These are phyloP conservation scores for Octonoba sinensis DNA, from an alignment of 2,888 invertebrate species.

Conservation along the genomic window DNA sequence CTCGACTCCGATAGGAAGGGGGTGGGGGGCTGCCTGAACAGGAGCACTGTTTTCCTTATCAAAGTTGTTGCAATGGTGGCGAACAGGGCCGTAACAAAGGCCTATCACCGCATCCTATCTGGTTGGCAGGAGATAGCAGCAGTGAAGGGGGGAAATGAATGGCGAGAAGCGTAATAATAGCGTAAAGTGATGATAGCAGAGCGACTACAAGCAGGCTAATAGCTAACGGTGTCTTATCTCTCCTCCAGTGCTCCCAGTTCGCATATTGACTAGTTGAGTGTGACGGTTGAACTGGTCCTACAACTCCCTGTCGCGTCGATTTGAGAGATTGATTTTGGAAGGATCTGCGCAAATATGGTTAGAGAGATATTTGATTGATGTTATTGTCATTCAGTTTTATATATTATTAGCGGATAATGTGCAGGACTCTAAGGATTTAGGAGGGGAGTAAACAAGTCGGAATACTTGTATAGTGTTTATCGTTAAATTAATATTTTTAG, in stretches of 20 bases:
- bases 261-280: slow-evolving; percentile 50
- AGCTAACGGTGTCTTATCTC: slow-evolving; percentile 54
- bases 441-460: too few species aligned
- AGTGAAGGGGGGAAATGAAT: slow-evolving; percentile 35
- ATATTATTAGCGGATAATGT: too few species aligned
- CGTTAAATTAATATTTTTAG: too few species aligned
- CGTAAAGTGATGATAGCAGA: slow-evolving; percentile 50
- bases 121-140: slow-evolving; percentile 40
- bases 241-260: slow-evolving; percentile 22
- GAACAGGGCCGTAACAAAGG: slow-evolving; percentile 54
- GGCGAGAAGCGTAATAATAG: slow-evolving; percentile 53
- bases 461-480: too few species aligned
- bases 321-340: slow-evolving; percentile 31
- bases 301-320: slow-evolving; percentile 26
- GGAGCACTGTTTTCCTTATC: slow-evolving; percentile 55
- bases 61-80: slow-evolving; percentile 44
- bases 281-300: neutral
- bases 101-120: slow-evolving; percentile 54
- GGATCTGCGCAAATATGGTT: neutral
- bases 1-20: slow-evolving; percentile 32
- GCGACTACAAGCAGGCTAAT: slow-evolving; percentile 38
- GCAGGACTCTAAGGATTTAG: too few species aligned
- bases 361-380: too few species aligned
- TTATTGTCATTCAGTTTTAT: too few species aligned
- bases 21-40: slow-evolving; percentile 18